Base-by-base conservation (phyloP, 2,797 vertebrate species). In the Coregonus sp. region DNA sequence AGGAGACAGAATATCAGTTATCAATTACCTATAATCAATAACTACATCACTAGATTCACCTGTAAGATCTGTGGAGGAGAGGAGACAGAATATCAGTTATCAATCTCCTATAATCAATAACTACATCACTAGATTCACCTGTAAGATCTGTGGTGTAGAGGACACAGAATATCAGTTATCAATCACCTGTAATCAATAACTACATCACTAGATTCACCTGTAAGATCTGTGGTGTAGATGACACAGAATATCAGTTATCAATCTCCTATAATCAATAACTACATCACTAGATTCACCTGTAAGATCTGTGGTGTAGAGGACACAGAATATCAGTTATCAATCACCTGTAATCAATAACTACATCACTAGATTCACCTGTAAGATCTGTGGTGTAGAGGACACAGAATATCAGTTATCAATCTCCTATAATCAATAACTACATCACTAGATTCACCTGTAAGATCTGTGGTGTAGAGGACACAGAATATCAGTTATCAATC, bases 261-360 rank as follows among this genome's bases (percentile, higher is more conserved):
- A 33, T 33, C 31, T 0, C 31, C 31, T 33, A 0, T 33, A 33
- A 33, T 33, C 31, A 33, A 51, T 54, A 54, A n/a, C 6, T 5
- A 99, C 98, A 99, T 99, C 96, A 98, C 98, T 97, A 98, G 96
- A 96, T 98, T 99, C 96, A 99, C 98, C 97, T 99, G 97, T 96
- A 99, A 97, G 94, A 99, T 92, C 98, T 99, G 91, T 11, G 89
- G 88, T 88, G 88, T 20, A 89, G 73, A 86, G 11, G 51, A 85
- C 11, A 78, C 5, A 69, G 1, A 61, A 7, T 4, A 14, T 81
- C 68, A 59, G 52, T 35, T 14, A 37, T 20, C 6, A 35, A 70
- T 5, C 3, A 25, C 6, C 54, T 59, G 7, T 59, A 2, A 59
- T 66, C 15, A 69, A 56, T 59, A 59, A 25, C 11, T 9, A 15